Evolutionary conservation across 2,888 invertebrate species (phyloP).

Genomic region (Drosophila mettleri): DNA sequence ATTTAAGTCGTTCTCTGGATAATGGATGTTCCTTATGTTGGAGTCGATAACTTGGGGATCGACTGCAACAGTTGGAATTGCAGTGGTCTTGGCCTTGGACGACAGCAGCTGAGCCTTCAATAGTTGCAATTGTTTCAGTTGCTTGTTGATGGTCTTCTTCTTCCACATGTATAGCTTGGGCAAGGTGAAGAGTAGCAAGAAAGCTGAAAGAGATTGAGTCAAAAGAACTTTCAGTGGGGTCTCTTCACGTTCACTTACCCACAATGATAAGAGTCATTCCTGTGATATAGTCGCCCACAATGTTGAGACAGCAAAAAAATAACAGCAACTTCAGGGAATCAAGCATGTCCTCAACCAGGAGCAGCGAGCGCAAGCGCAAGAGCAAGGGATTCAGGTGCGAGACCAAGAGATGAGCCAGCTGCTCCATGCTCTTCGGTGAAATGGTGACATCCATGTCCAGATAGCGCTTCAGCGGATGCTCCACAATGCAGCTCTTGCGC

Average conservation of each 20-base stretch:
- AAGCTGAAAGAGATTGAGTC: slow-evolving; percentile 16
- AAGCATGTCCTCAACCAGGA: slow-evolving; percentile 41
- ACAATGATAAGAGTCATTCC: slow-evolving; percentile 28
- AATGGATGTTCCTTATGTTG: background rate
- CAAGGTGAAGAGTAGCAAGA: slow-evolving; percentile 51
- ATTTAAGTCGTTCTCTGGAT: background rate
- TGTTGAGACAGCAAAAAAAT: slow-evolving; percentile 32
- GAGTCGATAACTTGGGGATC: slow-evolving; percentile 23
- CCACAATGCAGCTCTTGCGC: slow-evolving; percentile 26
- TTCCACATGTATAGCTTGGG: slow-evolving; percentile 58
- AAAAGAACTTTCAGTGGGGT: too few relatives aligned
- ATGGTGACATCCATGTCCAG: slow-evolving; percentile 40
- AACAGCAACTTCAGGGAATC: slow-evolving; percentile 41
- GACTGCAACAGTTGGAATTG: slow-evolving; percentile 25
- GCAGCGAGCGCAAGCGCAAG: slow-evolving; percentile 23
- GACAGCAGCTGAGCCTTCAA: slow-evolving; percentile 16
- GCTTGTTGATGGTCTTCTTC: slow-evolving; percentile 18
- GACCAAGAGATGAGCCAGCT: slow-evolving; percentile 22
- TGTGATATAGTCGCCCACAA: slow-evolving; percentile 43
- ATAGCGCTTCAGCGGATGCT: slow-evolving; percentile 45
- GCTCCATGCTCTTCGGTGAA: slow-evolving; percentile 30
- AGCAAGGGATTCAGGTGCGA: slow-evolving; percentile 30
- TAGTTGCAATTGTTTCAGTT: slow-evolving; percentile 20
- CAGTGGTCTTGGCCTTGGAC: background rate
- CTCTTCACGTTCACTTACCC: slow-evolving; percentile 25